These are phyloP conservation scores for Platalea minor DNA, from an alignment of 2,797 vertebrate genomes.

Conservation along the genomic window DNA sequence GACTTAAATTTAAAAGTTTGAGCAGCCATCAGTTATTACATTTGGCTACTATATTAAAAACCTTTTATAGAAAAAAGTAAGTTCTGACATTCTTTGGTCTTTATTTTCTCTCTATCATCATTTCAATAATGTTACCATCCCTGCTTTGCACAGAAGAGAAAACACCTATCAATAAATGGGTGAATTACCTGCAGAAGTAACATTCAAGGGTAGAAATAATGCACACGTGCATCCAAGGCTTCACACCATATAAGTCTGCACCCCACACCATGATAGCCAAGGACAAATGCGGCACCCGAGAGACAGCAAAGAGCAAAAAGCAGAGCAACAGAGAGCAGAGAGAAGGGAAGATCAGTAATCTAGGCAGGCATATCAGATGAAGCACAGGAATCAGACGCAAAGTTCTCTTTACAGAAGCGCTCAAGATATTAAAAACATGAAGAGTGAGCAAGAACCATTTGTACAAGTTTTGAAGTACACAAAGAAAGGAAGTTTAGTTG, in stretches of 20 bases:
- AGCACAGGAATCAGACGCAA: constrained; percentile 70
- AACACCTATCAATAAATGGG: constrained; percentile 68
- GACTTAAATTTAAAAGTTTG: background rate
- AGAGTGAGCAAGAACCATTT: constrained; percentile 24
- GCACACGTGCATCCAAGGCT: constrained; percentile 75
- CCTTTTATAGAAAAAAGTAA: background rate
- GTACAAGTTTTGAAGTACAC: constrained; percentile 20
- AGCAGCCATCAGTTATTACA: background rate
- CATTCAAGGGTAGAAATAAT: constrained; percentile 78
- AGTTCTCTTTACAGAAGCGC: constrained; percentile 55
- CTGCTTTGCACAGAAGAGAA: constrained; percentile 44
- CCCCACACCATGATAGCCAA: constrained; percentile 79
- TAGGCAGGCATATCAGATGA: constrained; percentile 68
- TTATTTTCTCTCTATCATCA: background rate
- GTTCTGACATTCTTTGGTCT: background rate
- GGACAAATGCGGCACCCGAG: constrained; percentile 79
- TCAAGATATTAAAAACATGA: constrained; percentile 58
- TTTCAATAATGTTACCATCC: background rate
- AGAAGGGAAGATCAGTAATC: constrained; percentile 77
- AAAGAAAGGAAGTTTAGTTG: constrained; percentile 54
- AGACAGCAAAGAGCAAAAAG: constrained; percentile 79
- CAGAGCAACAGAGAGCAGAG: constrained; percentile 78
- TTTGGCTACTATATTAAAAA: background rate
- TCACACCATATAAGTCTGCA: constrained; percentile 76
- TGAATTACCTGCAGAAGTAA: constrained; percentile 80